A percentile compares a stretch with the other conserved stretches of the same genome.
Evolutionary conservation across 2,888 invertebrate species (phyloP).

Genomic region (Sinopyrophorus schimmeli): DNA sequence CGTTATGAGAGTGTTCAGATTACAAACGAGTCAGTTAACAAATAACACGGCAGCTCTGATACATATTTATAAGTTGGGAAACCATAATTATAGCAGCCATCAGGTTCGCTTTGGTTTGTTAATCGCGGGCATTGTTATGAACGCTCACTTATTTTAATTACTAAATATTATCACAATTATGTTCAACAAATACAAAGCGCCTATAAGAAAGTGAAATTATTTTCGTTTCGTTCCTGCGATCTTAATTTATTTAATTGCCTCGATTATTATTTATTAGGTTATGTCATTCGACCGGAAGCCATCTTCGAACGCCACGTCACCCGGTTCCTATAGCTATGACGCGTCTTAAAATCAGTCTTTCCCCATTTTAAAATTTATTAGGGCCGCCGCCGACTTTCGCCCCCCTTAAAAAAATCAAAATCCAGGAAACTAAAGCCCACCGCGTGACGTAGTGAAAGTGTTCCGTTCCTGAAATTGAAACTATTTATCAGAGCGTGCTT

Average conservation of each 20-base stretch:
- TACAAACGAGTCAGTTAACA: conserved; percentile 41
- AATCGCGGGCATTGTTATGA: conserved; percentile 41
- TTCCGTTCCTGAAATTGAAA: conserved; percentile 31
- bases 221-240: conserved; percentile 24
- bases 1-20: conserved; percentile 39
- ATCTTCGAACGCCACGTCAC: too few species aligned
- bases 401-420: too few species aligned
- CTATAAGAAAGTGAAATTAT: conserved; percentile 41
- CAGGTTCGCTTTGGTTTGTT: conserved; percentile 41
- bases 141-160: conserved; percentile 39
- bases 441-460: conserved; percentile 37
- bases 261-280: conserved; percentile 1
- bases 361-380: too few species aligned
- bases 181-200: conserved; percentile 35
- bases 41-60: conserved; percentile 40
- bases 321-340: too few species aligned
- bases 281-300: conserved; percentile 8
- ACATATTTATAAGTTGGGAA: conserved; percentile 42
- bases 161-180: conserved; percentile 39
- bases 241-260: conserved; percentile 22
- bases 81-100: conserved; percentile 35
- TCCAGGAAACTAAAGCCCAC: too few species aligned
- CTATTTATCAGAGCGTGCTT: conserved; percentile 33
- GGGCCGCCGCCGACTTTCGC: too few species aligned
- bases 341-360: too few species aligned